Conservation (phyloP, 2,113 vertebrate genomes). For the Pyxicephalus adspersus region DNA sequence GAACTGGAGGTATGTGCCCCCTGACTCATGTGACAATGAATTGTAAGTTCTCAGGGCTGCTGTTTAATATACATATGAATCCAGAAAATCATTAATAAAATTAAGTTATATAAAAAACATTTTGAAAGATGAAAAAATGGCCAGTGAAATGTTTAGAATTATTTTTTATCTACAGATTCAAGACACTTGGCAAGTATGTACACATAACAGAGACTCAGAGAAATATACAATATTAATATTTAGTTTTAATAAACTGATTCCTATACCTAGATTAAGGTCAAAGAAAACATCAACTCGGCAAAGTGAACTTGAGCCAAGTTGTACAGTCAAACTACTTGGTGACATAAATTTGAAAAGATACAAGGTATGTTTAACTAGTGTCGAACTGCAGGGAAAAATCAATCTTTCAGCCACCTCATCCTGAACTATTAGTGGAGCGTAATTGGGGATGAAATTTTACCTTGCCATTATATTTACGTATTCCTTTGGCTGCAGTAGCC, state of each 20-base stretch:
- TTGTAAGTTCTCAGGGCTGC: too few relatives aligned
- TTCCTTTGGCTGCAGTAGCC: conserved; percentile 1
- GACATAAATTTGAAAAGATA: neutral
- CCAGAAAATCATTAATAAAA: too few relatives aligned
- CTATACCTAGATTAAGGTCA: neutral
- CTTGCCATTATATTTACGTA: neutral
- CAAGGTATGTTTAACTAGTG: neutral
- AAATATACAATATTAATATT: neutral
- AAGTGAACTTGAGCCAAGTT: neutral
- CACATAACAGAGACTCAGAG: neutral
- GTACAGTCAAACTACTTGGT: neutral
- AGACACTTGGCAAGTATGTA: too few relatives aligned
- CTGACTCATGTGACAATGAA: too few relatives aligned
- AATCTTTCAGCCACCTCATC: neutral
- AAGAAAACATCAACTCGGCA: conserved; percentile 13
- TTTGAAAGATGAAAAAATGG: too few relatives aligned
- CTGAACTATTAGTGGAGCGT: neutral
- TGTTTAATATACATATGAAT: too few relatives aligned
- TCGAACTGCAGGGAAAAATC: neutral
- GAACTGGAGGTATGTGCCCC: too few relatives aligned
- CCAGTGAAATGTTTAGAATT: too few relatives aligned
- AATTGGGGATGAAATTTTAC: conserved; percentile 26
- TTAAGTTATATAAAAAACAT: too few relatives aligned
- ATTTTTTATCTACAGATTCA: too few relatives aligned
- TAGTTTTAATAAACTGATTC: neutral